A percentile compares a stretch with the other conserved stretches of the same genome.
These are phyloP conservation scores for Hyalella azteca DNA, from an alignment of 2,888 invertebrate species.

Conservation along the genomic window DNA sequence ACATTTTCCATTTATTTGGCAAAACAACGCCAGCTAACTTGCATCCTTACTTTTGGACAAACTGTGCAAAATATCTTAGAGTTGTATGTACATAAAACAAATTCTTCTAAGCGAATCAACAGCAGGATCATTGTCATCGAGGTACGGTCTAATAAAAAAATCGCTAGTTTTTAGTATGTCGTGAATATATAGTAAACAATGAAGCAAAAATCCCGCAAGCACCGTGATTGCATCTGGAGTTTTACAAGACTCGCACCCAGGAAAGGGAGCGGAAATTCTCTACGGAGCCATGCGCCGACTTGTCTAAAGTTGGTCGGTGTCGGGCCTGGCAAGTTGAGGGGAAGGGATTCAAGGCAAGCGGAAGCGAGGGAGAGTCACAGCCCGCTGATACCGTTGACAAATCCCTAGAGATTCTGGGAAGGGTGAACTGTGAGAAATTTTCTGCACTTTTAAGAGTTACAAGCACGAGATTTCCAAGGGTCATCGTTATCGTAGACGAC, in stretches of 20 bases:
- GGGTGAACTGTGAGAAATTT: conserved; percentile 2
- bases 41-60: too few relatives aligned
- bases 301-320: neutral
- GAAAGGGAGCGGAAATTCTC: neutral
- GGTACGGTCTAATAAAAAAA: too few relatives aligned
- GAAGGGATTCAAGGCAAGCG: conserved; percentile 23
- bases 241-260: neutral
- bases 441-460: neutral
- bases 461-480: conserved; percentile 21
- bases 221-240: neutral
- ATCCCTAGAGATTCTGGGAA: conserved; percentile 14
- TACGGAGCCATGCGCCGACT: neutral
- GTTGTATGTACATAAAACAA: too few relatives aligned
- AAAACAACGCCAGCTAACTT: too few relatives aligned
- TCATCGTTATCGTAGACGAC: conserved; percentile 12
- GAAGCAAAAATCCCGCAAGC: neutral
- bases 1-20: too few relatives aligned
- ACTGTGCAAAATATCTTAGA: too few relatives aligned
- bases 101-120: too few relatives aligned
- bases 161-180: too few relatives aligned
- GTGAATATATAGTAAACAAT: neutral
- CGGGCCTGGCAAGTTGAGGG: conserved; percentile 1
- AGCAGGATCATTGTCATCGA: too few relatives aligned
- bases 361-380: conserved; percentile 29
- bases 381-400: conserved; percentile 30